phyloP scores from a whole-genome alignment of 2,113 vertebrate species.

The Apteryx owenii region DNA sequence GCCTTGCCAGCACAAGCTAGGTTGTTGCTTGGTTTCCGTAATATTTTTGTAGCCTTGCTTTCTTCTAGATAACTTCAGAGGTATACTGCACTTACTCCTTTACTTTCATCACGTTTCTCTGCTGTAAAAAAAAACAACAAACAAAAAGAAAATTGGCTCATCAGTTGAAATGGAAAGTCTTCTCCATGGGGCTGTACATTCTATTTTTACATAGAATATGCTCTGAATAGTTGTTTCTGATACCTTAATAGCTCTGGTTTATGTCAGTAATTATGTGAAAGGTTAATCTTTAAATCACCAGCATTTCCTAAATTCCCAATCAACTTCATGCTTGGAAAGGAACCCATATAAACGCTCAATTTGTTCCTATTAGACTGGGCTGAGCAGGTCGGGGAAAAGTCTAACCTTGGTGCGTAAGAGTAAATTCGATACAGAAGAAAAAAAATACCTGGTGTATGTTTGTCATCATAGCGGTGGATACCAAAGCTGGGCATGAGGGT shows the following conservation, averaged over 20 bases:
- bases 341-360: neutral
- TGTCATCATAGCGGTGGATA: neutral
- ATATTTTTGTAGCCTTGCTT: slow-evolving; percentile 67
- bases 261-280: slow-evolving; percentile 51
- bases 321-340: slow-evolving; percentile 25
- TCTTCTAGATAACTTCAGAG: slow-evolving; percentile 57
- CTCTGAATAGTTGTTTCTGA: slow-evolving; percentile 23
- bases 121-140: neutral
- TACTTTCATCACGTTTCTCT: slow-evolving; percentile 12
- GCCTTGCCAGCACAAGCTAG: slow-evolving; percentile 67
- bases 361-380: slow-evolving; percentile 29
- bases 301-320: slow-evolving; percentile 46
- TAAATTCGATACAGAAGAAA: neutral
- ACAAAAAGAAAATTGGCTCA: neutral
- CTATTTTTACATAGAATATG: neutral
- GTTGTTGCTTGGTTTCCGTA: slow-evolving; percentile 70
- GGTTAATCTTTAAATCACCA: slow-evolving; percentile 66
- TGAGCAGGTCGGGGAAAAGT: slow-evolving; percentile 35
- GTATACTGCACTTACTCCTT: slow-evolving; percentile 48
- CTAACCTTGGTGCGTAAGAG: slow-evolving; percentile 9
- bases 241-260: slow-evolving; percentile 11
- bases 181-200: neutral
- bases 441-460: slow-evolving; percentile 14
- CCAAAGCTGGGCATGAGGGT: neutral
- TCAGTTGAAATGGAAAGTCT: neutral